Base-by-base conservation (phyloP, 1,140 invertebrate species). In the Lerema accius region DNA sequence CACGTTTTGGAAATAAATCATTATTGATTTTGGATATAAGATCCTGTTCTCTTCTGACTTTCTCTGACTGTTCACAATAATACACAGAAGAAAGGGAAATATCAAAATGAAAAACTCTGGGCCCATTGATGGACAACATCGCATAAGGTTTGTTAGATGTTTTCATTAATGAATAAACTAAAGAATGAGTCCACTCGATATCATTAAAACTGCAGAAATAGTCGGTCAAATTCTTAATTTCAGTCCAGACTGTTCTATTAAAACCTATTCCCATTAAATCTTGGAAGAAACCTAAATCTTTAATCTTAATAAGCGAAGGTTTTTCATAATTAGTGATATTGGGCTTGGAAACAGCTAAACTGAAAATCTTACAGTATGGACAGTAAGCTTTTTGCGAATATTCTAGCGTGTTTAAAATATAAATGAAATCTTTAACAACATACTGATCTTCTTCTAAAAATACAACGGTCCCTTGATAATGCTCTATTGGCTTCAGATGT, bases 381-480 rank as follows among this genome's bases (percentile, higher is more conserved):
- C 68, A 78, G 4, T 64, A 42, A 1, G 19, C 35, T 0, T 32
- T 13, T 14, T 40, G 14, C 6, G 64, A 13, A 6, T 16, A 11
- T 62, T 70, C 64, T 19, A 79, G 28, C 3, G 73, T n/a, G 16
- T 66, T 68, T 6, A 51, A 23, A 7, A 76, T 26, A 19, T 65
- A 62, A 5, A 82, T 58, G 28, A 78, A 51, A 51, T 82, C 77
- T 35, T 63, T 32, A 17, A 65, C 69, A 4, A 78, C 69, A 51
- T 69, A 74, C 43, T 76, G 62, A 46, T 78, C 62, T 16, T 73
- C 73, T 61, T 82, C 77, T 0, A 82, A 37, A 62, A 80, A 75
- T 26, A 80, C n/a, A 0, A 82, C 32, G 1, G 63, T 56, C 17
- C 65, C 61, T 0, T 67, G 64, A 16, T 65, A 76, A 14, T 73